Evolutionary conservation across 2,113 vertebrate genomes (phyloP).

Genomic region (Podilymbus podiceps): DNA sequence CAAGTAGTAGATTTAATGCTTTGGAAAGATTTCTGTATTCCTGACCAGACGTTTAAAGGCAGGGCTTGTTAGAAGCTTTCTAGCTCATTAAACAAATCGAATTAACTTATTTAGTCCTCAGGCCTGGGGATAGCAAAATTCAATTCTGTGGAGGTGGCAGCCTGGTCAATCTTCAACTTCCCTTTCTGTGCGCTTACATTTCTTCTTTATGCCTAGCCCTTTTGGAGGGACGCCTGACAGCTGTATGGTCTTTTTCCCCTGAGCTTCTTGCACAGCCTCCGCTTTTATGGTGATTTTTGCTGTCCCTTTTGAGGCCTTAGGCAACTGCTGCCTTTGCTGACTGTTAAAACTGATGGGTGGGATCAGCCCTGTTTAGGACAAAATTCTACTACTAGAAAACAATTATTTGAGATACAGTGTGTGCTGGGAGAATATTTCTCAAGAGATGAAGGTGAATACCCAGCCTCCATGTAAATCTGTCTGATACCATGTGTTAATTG

Average conservation of each 20-base stretch:
- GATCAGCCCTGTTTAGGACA: background rate
- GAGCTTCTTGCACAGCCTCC: background rate
- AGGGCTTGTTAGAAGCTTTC: slow-evolving; percentile 23
- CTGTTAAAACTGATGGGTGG: background rate
- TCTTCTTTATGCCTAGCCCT: background rate
- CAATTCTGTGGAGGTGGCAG: slow-evolving; percentile 11
- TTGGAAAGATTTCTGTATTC: background rate
- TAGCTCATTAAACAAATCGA: slow-evolving; percentile 43
- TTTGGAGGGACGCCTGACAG: slow-evolving; percentile 26
- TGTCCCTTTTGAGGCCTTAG: background rate
- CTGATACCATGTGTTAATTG: background rate
- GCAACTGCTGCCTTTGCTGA: background rate
- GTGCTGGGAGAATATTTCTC: background rate
- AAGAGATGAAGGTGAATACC: background rate
- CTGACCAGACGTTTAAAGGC: background rate
- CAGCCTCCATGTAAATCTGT: background rate
- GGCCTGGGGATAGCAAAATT: slow-evolving; percentile 24
- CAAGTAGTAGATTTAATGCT: background rate
- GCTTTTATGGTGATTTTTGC: background rate
- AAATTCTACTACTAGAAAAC: background rate
- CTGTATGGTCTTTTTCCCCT: background rate
- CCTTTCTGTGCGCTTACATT: background rate
- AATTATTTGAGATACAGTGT: background rate
- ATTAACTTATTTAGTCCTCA: slow-evolving; percentile 18
- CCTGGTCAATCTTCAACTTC: background rate